Evolutionary conservation across 2,113 vertebrate genomes (phyloP).

Genomic region (Galeopterus variegatus): DNA sequence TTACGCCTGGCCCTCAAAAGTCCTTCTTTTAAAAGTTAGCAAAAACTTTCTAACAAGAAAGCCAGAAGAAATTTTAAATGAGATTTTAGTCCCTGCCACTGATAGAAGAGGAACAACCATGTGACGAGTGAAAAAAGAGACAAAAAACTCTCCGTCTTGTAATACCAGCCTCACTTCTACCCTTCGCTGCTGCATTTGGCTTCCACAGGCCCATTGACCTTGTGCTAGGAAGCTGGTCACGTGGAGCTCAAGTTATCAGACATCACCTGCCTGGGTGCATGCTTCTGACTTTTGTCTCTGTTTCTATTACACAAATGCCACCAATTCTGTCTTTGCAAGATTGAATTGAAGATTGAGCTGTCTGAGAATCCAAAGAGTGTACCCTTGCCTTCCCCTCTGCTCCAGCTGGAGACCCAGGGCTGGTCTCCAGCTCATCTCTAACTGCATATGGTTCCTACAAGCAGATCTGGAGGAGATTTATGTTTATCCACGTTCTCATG

Average conservation of each 20-base stretch:
- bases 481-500: slow-evolving; percentile 59
- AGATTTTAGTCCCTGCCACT: slow-evolving; percentile 74
- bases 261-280: slow-evolving; percentile 79
- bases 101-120: slow-evolving; percentile 62
- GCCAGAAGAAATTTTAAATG: slow-evolving; percentile 60
- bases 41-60: slow-evolving; percentile 62
- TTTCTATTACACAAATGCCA: slow-evolving; percentile 87
- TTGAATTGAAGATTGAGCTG: slow-evolving; percentile 78
- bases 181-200: not conserved
- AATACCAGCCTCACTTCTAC: not conserved
- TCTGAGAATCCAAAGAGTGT: slow-evolving; percentile 56
- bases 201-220: slow-evolving; percentile 66
- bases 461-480: slow-evolving; percentile 70
- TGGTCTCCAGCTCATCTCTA: slow-evolving; percentile 18
- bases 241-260: slow-evolving; percentile 81
- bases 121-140: not conserved
- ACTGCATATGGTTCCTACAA: not conserved
- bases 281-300: slow-evolving; percentile 83
- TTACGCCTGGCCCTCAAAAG: not conserved
- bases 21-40: slow-evolving; percentile 66
- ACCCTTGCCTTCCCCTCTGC: slow-evolving; percentile 12
- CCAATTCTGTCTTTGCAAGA: slow-evolving; percentile 79
- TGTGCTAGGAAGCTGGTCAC: slow-evolving; percentile 66
- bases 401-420: slow-evolving; percentile 44
- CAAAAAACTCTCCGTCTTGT: not conserved